Evolutionary conservation across 1,140 invertebrate genomes (phyloP), one percentile per base, ranked within the genome.

Genomic region (Magallana angulata): DNA sequence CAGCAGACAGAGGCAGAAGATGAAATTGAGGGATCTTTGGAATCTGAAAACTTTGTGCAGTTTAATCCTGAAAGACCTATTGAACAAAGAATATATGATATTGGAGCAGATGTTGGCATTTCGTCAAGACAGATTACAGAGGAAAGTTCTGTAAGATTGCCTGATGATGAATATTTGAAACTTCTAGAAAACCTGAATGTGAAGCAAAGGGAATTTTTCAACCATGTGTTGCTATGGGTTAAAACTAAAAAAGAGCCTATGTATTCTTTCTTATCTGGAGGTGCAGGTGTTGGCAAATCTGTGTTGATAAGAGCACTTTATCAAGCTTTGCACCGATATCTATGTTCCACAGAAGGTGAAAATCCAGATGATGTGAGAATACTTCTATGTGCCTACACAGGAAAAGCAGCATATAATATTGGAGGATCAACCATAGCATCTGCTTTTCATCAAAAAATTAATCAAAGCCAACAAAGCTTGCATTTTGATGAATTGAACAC

Each of bases 321-420:
- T 16, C 36, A 48, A 48, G 36, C 36, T 48, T 5, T 48, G 36
- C 36, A 48, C 36, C 2, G 36, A 48, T 48, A 48, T 58, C 71
- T 82, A 48, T 60, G 80, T 60, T 30, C 57, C 57, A 82, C 14
- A 81, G 84, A 85, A 71, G 89, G 87, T 64, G 89, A 90, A 81
- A 59, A 90, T 64, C 82, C 60, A 5, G 62, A 87, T 81, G 81
- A 76, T 9, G 87, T 81, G n/a, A 82, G 82, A 87, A 71, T 87
- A 14, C 14, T 84, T 12, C 59, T 89, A 12, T 76, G 84, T 85
- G 89, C 89, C 16, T 87, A 59, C 56, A 87, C 89, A 14, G 89
- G 89, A 30, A 89, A 89, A 84, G 88, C 85, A 11, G 87, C 86
- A 18, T 87, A 85, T 57, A 86, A 89, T 56, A 85, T 85, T 24